These are phyloP conservation scores for Anarsia innoxiella DNA, from an alignment of 2,888 invertebrate genomes.

Conservation along the genomic window DNA sequence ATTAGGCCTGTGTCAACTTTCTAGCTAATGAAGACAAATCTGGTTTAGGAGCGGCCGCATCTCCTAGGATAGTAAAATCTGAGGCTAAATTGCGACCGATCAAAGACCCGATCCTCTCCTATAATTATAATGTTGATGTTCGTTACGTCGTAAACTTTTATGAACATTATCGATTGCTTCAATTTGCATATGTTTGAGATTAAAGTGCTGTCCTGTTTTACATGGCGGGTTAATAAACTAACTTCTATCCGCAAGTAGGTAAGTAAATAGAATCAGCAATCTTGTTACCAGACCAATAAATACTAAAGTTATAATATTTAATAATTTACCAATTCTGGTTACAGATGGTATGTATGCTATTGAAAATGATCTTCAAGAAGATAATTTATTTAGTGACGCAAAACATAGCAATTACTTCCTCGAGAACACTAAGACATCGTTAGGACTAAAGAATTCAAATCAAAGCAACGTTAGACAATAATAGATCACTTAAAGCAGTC, in stretches of 20 bases:
- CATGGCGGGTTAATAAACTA: too few species aligned
- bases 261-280: too few species aligned
- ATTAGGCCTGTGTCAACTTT: neutral
- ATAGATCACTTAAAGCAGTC: too few species aligned
- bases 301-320: too few species aligned
- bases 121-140: constrained; percentile 6
- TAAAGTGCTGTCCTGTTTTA: neutral
- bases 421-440: neutral
- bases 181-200: constrained; percentile 4
- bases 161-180: neutral
- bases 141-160: constrained; percentile 4
- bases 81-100: neutral
- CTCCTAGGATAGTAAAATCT: neutral
- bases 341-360: too few species aligned
- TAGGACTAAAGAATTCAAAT: too few species aligned
- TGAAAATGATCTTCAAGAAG: too few species aligned
- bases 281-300: too few species aligned
- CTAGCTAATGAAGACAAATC: neutral
- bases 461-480: too few species aligned
- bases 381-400: constrained; percentile 3
- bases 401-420: constrained; percentile 2
- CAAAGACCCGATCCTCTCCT: neutral
- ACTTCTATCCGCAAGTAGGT: too few species aligned
- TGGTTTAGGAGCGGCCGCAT: neutral
- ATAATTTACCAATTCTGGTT: too few species aligned